These are phyloP conservation scores for Pyralis farinalis DNA, from an alignment of 2,888 invertebrate species.

Conservation along the genomic window DNA sequence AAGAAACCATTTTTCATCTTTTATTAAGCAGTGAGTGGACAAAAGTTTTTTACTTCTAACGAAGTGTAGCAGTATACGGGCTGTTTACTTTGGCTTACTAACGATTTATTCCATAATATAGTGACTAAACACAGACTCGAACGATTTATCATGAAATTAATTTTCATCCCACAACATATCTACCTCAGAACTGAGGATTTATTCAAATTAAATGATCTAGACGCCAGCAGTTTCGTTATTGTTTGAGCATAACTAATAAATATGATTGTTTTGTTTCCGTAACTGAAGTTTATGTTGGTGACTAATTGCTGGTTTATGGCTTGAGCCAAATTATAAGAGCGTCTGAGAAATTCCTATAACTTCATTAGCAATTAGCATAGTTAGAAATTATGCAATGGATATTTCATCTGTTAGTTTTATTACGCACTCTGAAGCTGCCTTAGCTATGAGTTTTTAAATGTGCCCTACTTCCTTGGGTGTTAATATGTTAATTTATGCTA, in stretches of 20 bases:
- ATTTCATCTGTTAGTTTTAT: constrained; percentile 1
- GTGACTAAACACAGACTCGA: too few species aligned
- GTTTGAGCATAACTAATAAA: constrained; percentile 7
- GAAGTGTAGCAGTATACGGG: too few species aligned
- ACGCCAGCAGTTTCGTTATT: constrained; percentile 3
- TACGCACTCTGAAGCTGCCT: background rate
- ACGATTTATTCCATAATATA: too few species aligned
- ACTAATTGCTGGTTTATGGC: constrained; percentile 28
- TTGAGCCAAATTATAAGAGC: constrained; percentile 23
- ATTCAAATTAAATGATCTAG: constrained; percentile 8
- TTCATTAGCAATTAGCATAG: constrained; percentile 17
- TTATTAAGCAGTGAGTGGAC: too few species aligned
- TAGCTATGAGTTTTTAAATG: background rate
- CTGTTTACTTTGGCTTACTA: too few species aligned
- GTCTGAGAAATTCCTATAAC: constrained; percentile 18
- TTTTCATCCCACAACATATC: background rate
- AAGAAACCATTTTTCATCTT: too few species aligned
- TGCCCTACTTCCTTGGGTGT: background rate
- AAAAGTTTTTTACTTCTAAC: too few species aligned
- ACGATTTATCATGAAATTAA: background rate
- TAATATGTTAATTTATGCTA: background rate
- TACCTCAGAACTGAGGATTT: constrained; percentile 5
- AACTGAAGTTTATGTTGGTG: constrained; percentile 8
- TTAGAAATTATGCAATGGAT: background rate
- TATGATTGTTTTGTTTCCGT: constrained; percentile 4